Conservation (phyloP, 1,140 invertebrate species). For the Lerema accius region DNA sequence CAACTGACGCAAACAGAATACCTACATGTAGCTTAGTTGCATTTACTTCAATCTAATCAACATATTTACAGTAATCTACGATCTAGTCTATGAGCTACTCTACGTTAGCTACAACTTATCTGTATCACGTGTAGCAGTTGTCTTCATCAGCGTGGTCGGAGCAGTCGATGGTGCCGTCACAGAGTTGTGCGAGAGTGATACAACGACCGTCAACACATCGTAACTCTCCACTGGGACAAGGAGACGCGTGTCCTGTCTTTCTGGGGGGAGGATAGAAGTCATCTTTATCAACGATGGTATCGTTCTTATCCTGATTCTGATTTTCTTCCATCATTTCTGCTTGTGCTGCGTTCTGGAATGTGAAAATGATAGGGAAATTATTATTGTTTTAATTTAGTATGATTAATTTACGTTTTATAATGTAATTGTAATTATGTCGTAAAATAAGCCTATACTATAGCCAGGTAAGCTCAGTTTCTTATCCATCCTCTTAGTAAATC, state of each 20-base stretch:
- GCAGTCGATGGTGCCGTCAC: conserved; percentile 85
- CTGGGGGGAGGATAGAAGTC: conserved; percentile 33
- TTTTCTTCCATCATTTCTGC: conserved; percentile 37
- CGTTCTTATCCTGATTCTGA: conserved; percentile 43
- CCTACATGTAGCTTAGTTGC: too few species aligned
- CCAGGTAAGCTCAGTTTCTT: too few species aligned
- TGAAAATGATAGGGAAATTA: too few species aligned
- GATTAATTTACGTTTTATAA: too few species aligned
- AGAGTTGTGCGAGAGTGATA: conserved; percentile 85
- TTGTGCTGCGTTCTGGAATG: conserved; percentile 50
- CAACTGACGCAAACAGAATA: too few species aligned
- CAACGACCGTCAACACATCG: conserved; percentile 85
- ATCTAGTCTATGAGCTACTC: background rate
- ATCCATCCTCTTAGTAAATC: too few species aligned
- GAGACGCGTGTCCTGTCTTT: conserved; percentile 70
- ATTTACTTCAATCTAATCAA: background rate
- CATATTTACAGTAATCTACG: background rate
- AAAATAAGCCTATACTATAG: too few species aligned
- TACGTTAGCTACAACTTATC: background rate
- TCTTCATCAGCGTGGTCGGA: conserved; percentile 85
- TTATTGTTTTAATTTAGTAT: too few species aligned
- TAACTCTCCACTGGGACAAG: conserved; percentile 83
- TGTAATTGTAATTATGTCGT: too few species aligned
- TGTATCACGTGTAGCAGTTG: conserved; percentile 80
- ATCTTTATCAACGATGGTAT: conserved; percentile 27